Base-by-base conservation (phyloP, 2,888 invertebrate genomes). In the Polyploca ridens region DNA sequence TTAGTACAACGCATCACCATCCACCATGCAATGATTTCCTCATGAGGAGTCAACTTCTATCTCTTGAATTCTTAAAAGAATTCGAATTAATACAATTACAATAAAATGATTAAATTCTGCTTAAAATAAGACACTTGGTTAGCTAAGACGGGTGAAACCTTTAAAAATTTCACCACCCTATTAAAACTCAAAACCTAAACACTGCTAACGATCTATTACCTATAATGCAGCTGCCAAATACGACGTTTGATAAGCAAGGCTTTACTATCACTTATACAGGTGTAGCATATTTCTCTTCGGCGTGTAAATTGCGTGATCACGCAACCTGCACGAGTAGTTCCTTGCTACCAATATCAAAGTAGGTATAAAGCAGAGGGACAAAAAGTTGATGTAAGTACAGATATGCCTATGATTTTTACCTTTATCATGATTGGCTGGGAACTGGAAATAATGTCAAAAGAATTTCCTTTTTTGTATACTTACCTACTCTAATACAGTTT, bases 261-360 rank as follows among this genome's bases (percentile, higher is more conserved):
- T 54, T 8, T 54, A 54, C 19, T 54, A 16, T 19, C 16, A 14
- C 49, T 49, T 14, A 49, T 16, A 49, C 19, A 54, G 54, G 54
- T 19, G 10, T 19, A 16, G 54, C 19, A 66, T 79, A 79, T 79
- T 79, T 82, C 79, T 78, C 75, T 73, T 70, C 68, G 71, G 72
- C 74, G 76, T 76, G 78, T 78, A 75, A 77, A 82, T 80, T 78
- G 76, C 75, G 66, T 66, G 59, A 67, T 77, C 82, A 77, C 79
- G 78, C 76, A 68, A 76, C 70, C 68, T 68, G 57, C 77, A 68
- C 71, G 71, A 71, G 68, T 70, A 69, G 64, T 72, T 67, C 64
- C 44, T 64, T 64, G 68, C 69, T 54, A 54, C 10, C 54, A n/a
- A 8, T 19, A 54, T 19, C 1, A 54, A 54, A n/a, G 19, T 35